Conservation (phyloP, 1,140 invertebrate genomes). For the Aphaenogaster rudis region DNA sequence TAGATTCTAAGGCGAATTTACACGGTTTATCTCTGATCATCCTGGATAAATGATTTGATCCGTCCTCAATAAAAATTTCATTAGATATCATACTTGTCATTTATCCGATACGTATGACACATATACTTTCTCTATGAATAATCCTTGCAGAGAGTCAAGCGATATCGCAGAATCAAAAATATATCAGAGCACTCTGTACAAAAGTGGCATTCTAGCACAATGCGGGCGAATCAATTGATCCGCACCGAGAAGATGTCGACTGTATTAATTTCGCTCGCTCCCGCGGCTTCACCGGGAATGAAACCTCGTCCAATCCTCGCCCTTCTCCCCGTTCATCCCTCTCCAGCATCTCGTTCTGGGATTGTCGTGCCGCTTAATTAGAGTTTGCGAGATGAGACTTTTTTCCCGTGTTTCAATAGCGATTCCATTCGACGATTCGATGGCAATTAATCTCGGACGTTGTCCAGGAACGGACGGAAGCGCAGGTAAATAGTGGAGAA, state of each 20-base stretch:
- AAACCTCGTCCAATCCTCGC: constrained; percentile 32
- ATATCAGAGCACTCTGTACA: background rate
- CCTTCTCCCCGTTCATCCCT: background rate
- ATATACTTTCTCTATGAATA: background rate
- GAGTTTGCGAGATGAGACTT: constrained; percentile 60
- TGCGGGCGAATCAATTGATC: constrained; percentile 72
- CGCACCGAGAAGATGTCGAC: constrained; percentile 67
- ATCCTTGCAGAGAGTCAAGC: background rate
- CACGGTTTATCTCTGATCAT: constrained; percentile 40
- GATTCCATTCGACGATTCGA: constrained; percentile 69
- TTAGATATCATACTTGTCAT: constrained; percentile 19
- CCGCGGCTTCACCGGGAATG: constrained; percentile 59
- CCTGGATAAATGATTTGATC: constrained; percentile 30
- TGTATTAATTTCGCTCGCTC: constrained; percentile 61
- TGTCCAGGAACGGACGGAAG: constrained; percentile 59
- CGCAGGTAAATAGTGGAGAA: constrained; percentile 55
- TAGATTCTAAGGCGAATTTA: constrained; percentile 44
- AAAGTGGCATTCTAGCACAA: constrained; percentile 31
- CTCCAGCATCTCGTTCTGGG: constrained; percentile 27
- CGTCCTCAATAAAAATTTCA: constrained; percentile 21
- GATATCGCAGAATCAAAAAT: background rate
- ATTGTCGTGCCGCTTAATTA: constrained; percentile 66
- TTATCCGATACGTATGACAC: background rate
- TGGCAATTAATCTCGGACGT: constrained; percentile 75
- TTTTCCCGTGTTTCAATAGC: constrained; percentile 61